phyloP scores from a whole-genome alignment of 2,113 vertebrate genomes.

The Petrocephalus zakoni region DNA sequence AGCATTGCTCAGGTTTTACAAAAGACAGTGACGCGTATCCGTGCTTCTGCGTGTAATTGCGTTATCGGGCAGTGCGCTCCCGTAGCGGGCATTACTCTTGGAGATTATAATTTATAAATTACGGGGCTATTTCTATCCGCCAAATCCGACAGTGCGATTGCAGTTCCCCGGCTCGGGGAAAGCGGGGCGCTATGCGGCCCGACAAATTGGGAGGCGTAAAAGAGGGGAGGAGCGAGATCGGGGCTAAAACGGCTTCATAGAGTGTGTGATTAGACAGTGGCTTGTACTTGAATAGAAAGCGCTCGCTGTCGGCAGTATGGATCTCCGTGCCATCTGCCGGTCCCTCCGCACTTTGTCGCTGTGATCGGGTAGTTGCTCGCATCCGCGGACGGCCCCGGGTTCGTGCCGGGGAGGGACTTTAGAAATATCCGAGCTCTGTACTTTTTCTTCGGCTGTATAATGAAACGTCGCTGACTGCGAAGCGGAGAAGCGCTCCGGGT shows the following conservation, averaged over 20 bases:
- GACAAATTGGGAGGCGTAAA: constrained; percentile 8
- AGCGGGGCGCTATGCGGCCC: constrained; percentile 16
- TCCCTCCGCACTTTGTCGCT: constrained; percentile 2
- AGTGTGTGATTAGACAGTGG: constrained; percentile 13
- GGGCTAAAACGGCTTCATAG: constrained; percentile 9
- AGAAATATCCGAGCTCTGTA: not conserved
- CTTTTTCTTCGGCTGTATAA: constrained; percentile 16
- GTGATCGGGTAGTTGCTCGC: constrained; percentile 1
- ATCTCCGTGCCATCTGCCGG: not conserved
- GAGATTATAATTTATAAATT: constrained; percentile 13
- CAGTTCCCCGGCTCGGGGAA: not conserved
- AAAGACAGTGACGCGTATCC: not conserved
- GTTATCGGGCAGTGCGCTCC: not conserved
- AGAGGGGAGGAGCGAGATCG: constrained; percentile 18
- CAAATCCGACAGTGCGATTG: not conserved
- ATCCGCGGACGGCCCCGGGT: not conserved
- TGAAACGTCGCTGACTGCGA: constrained; percentile 13
- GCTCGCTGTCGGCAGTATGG: constrained; percentile 17
- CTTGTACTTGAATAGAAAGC: constrained; percentile 10
- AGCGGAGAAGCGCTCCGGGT: not conserved
- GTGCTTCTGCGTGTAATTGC: not conserved
- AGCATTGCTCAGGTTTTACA: not conserved
- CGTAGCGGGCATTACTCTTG: not conserved
- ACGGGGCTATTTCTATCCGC: not conserved
- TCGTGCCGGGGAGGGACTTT: not conserved